Evolutionary conservation across 2,888 invertebrate genomes (phyloP).

Genomic region (Graphium colonna): DNA sequence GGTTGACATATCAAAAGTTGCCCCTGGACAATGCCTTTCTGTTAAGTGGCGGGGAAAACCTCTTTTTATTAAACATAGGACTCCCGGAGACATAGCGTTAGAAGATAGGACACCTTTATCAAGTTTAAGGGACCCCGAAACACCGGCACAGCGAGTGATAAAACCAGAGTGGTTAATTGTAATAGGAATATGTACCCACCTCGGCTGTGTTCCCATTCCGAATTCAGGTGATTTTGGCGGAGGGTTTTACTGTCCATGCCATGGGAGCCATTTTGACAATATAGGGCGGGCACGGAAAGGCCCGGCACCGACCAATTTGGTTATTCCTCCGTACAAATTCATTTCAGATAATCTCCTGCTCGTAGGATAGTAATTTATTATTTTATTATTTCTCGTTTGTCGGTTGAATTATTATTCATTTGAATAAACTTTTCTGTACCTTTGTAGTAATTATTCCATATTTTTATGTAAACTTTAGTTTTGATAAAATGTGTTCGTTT

Average conservation of each 20-base stretch:
- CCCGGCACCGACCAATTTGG: slow-evolving; percentile 86
- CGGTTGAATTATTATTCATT: neutral
- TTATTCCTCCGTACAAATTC: slow-evolving; percentile 83
- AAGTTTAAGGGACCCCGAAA: slow-evolving; percentile 85
- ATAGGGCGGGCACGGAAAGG: slow-evolving; percentile 87
- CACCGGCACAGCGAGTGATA: slow-evolving; percentile 82
- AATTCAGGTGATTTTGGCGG: slow-evolving; percentile 83
- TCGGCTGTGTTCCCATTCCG: slow-evolving; percentile 91
- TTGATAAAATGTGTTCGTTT: no score
- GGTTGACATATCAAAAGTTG: slow-evolving; percentile 84
- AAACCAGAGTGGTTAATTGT: slow-evolving; percentile 88
- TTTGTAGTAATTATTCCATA: no score
- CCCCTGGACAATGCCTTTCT: slow-evolving; percentile 82
- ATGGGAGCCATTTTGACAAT: slow-evolving; percentile 90
- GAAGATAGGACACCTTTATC: slow-evolving; percentile 81
- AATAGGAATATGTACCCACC: slow-evolving; percentile 90
- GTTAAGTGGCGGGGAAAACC: slow-evolving; percentile 93
- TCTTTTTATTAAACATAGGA: slow-evolving; percentile 86
- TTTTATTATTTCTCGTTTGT: neutral
- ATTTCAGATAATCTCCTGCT: slow-evolving; percentile 73
- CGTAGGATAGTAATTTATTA: slow-evolving; percentile 62
- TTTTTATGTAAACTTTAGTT: no score
- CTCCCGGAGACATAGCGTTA: slow-evolving; percentile 82
- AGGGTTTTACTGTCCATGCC: slow-evolving; percentile 91
- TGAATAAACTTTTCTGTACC: neutral